phyloP scores from a whole-genome alignment of 2,113 vertebrate species.

The Cryptomyrus ogoouensis region DNA sequence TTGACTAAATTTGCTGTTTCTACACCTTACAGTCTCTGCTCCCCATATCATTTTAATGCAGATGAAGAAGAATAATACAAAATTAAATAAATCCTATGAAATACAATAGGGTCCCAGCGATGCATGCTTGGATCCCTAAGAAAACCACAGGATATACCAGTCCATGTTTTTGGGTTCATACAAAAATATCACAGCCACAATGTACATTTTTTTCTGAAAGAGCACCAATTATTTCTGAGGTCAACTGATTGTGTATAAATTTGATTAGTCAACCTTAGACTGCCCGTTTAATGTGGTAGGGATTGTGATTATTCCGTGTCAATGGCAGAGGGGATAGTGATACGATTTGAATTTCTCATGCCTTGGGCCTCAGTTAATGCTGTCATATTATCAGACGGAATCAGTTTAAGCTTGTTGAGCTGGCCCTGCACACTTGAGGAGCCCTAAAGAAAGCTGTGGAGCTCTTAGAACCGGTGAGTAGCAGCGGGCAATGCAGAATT shows the following conservation, averaged over 20 bases:
- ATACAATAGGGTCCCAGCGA: neutral
- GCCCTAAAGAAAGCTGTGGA: slow-evolving; percentile 8
- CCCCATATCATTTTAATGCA: neutral
- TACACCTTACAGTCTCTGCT: neutral
- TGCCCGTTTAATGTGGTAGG: slow-evolving; percentile 22
- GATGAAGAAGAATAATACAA: neutral
- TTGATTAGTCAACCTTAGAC: slow-evolving; percentile 25
- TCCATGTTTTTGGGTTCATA: neutral
- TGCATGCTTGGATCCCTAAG: neutral
- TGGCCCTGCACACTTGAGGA: neutral
- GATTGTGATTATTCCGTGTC: slow-evolving; percentile 26
- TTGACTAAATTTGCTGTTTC: neutral
- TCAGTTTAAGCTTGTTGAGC: slow-evolving; percentile 26
- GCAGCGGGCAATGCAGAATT: slow-evolving; percentile 14
- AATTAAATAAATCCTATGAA: neutral
- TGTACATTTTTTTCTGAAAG: slow-evolving; percentile 11
- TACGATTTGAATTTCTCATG: slow-evolving; percentile 27
- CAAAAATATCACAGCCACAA: neutral
- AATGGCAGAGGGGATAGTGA: slow-evolving; percentile 12
- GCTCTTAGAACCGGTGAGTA: neutral
- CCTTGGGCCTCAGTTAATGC: slow-evolving; percentile 26
- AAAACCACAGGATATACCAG: neutral
- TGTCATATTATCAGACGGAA: slow-evolving; percentile 25
- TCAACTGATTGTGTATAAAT: slow-evolving; percentile 19
- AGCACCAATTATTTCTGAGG: slow-evolving; percentile 12